Evolutionary conservation across 2,113 vertebrate genomes (phyloP), one percentile per base, ranked within the genome.

Genomic region (Pelecanoides urinatrix): DNA sequence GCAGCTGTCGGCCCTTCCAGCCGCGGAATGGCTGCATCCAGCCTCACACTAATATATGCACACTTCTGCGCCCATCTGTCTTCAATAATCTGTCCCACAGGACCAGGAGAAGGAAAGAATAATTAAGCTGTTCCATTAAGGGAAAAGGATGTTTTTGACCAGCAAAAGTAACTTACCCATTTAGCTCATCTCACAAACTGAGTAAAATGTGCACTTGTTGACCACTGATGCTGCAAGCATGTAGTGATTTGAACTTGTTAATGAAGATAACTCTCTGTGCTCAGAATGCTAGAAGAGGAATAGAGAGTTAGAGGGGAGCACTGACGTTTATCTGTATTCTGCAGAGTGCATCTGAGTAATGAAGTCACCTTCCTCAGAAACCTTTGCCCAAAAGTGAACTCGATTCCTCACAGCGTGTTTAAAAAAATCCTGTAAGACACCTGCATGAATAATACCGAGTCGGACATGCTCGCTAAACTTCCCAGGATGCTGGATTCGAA

Each of bases 371-470:
- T 95, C 89, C 87, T 90, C 59, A 25, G 92, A 96, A 97, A 97
- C 96, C 91, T 97, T 95, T 95, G 95, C 91, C 94, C 95, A 95
- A 92, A 87, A 97, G 62, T 96, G 94, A 97, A 96, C 96, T 95
- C 50, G 2, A 75, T 94, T 93, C 89, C 94, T 94, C 13, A 3
- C 82, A 88, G 87, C 25, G 34, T 89, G 85, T 93, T 96, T 95
- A 91, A 96, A 84, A 95, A 85, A 90, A 65, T 72, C 75, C 92
- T 89, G 67, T 79, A 96, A 90, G 86, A 88, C 70, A 74, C 85
- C 91, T 85, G 84, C 86, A 94, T 96, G 96, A 96, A 94, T 95
- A 97, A 95, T 86, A 86, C 44, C 2, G 2, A 88, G 68, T 56
- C 75, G 71, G 53, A 81, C 74, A 74, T 13, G 49, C 67, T 96